These are phyloP conservation scores for Ectemnius lituratus DNA, from an alignment of 2,888 invertebrate genomes.

Conservation along the genomic window DNA sequence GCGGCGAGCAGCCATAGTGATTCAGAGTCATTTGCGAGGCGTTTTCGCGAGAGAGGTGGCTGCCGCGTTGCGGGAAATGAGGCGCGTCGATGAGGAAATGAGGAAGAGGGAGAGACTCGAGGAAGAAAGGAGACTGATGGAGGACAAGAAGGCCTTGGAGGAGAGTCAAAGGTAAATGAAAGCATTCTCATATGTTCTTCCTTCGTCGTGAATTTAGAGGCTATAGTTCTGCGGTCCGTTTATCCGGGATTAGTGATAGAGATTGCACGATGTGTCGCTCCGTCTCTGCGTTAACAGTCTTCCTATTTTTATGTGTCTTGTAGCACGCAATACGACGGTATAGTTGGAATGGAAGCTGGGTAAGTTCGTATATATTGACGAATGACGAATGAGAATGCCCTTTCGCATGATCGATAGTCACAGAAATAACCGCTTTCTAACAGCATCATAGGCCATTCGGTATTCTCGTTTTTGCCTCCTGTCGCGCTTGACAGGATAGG, in stretches of 20 bases:
- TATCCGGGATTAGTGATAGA: slow-evolving; percentile 18
- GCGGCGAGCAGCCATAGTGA: slow-evolving; percentile 90
- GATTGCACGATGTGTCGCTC: slow-evolving; percentile 25
- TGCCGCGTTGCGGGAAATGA: slow-evolving; percentile 91
- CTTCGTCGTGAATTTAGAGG: background rate
- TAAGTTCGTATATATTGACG: slow-evolving; percentile 73
- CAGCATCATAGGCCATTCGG: slow-evolving; percentile 5
- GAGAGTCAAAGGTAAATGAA: slow-evolving; percentile 82
- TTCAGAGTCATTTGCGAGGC: slow-evolving; percentile 91
- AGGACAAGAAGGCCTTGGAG: slow-evolving; percentile 81
- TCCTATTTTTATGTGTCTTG: slow-evolving; percentile 67
- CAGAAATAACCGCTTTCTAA: slow-evolving; percentile 31
- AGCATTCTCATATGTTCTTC: background rate
- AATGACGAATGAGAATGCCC: slow-evolving; percentile 39
- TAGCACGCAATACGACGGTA: slow-evolving; percentile 80
- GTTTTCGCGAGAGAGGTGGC: slow-evolving; percentile 95
- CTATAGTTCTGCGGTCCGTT: slow-evolving; percentile 15
- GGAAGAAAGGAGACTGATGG: slow-evolving; percentile 83
- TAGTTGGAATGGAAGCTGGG: slow-evolving; percentile 79
- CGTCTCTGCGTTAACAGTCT: slow-evolving; percentile 51
- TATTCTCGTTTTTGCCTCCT: background rate
- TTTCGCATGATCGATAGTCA: slow-evolving; percentile 36
- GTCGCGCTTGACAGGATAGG: slow-evolving; percentile 20
- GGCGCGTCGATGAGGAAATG: slow-evolving; percentile 91
- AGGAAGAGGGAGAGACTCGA: slow-evolving; percentile 87